Percentiles rank a stretch among this genome's conserved stretches.
Conservation (phyloP, 2,113 vertebrate genomes). For the Macroglossus sobrinus region DNA sequence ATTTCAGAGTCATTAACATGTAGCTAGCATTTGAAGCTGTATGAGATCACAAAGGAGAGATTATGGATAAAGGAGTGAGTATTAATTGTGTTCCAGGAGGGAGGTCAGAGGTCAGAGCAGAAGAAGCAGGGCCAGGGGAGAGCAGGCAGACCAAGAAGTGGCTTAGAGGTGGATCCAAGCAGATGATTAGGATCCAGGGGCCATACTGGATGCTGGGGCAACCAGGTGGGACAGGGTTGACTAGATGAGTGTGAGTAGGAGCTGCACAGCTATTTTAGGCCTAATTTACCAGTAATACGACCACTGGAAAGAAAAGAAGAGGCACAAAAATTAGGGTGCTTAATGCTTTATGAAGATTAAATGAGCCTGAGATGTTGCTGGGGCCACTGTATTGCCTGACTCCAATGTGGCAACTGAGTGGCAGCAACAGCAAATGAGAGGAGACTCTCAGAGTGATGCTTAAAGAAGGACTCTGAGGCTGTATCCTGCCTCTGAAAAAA, state of each 20-base stretch:
- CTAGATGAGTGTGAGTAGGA: neutral
- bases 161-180: neutral
- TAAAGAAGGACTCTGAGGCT: neutral
- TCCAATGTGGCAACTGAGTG: fast-evolving
- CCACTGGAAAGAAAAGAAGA: neutral
- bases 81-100: neutral
- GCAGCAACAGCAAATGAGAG: neutral
- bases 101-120: neutral
- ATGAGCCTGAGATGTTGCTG: neutral
- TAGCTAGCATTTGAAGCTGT: neutral
- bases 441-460: neutral
- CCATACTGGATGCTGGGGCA: neutral
- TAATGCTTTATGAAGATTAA: neutral
- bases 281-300: neutral
- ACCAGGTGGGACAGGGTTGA: neutral
- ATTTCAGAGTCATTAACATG: neutral
- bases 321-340: neutral
- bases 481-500: neutral
- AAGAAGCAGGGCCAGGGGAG: neutral
- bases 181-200: neutral
- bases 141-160: neutral
- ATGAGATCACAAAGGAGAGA: neutral
- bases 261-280: neutral
- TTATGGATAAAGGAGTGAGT: neutral
- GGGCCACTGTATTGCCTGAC: neutral